These are phyloP conservation scores for Neoitamus cyanurus DNA, from an alignment of 2,888 invertebrate species.

Conservation along the genomic window DNA sequence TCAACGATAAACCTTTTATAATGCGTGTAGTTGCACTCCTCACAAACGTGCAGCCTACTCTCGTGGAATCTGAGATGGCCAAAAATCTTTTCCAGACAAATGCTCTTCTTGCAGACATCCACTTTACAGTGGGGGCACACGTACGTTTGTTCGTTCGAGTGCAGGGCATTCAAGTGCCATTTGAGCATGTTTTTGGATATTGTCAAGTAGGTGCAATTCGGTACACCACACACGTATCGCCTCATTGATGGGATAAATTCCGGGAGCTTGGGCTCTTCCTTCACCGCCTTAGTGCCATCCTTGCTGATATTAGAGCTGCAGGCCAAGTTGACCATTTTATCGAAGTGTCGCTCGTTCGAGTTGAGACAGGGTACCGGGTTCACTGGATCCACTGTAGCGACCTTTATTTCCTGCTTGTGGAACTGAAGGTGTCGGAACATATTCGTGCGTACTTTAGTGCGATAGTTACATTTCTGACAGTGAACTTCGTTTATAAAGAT, in stretches of 20 bases:
- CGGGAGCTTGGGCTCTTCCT: conserved; percentile 60
- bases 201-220: conserved; percentile 77
- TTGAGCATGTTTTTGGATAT: conserved; percentile 78
- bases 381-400: conserved; percentile 77
- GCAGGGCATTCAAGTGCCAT: conserved; percentile 78
- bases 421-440: conserved; percentile 76
- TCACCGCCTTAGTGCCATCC: conserved; percentile 56
- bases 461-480: conserved; percentile 77
- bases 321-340: conserved; percentile 86
- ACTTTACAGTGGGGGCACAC: conserved; percentile 80
- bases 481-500: conserved; percentile 72
- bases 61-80: conserved; percentile 83
- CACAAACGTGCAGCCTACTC: conserved; percentile 77
- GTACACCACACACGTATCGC: conserved; percentile 79
- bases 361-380: conserved; percentile 86
- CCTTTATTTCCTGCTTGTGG: conserved; percentile 72
- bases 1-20: conserved; percentile 73
- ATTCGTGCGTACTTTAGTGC: conserved; percentile 77
- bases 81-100: conserved; percentile 71
- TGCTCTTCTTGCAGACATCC: conserved; percentile 68
- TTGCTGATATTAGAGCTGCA: conserved; percentile 70
- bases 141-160: conserved; percentile 71
- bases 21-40: conserved; percentile 75
- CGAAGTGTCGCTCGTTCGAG: conserved; percentile 82
- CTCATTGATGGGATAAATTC: conserved; percentile 69